Evolutionary conservation across 2,113 vertebrate species (phyloP), one percentile per base, ranked within the genome.

Genomic region (Festucalex cinctus): DNA sequence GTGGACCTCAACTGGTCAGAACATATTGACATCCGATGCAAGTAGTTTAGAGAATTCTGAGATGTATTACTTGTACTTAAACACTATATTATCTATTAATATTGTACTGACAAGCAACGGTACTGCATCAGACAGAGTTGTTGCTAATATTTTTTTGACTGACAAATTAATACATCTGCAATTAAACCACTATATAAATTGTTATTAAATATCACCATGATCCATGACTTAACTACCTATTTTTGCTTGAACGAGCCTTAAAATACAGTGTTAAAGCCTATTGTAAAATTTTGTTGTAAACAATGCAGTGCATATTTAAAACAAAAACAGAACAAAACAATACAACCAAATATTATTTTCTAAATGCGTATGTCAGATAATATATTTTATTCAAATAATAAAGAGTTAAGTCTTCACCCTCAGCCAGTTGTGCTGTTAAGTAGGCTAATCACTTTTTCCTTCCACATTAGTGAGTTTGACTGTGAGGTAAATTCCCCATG

Each of bases 381-480:
- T 57, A 24, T 62, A 26, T 59, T 32, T 71, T 3, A 54, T 71
- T 65, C 1, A 73, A 68, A 80, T 65, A 67, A 39, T 59, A 43
- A 58, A 60, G 32, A 76, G 43, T 63, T 63, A 32, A 58, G 0
- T n/a, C 39, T 13, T 9, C 2, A 73, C 63, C 39, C 68, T 19
- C 6, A 19, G 28, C 62, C 17, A 73, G 54, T 65, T 71, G 66
- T 79, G 64, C 54, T 60, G 72, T 53, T 39, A 78, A 80, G 71
- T 61, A 73, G 70, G 63, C 75, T 60, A 39, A 78, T 69, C 77
- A 79, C 82, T 84, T 83, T 70, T 89, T 86, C 24, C 81, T 86
- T 80, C 80, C 86, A 89, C 88, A 84, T 83, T 89, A 89, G 71
- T 86, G 83, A 83, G 64, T 82, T 72, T 82, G 76, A 86, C 73